Conservation (phyloP, 2,888 invertebrate genomes). For the Micropterix aruncella region DNA sequence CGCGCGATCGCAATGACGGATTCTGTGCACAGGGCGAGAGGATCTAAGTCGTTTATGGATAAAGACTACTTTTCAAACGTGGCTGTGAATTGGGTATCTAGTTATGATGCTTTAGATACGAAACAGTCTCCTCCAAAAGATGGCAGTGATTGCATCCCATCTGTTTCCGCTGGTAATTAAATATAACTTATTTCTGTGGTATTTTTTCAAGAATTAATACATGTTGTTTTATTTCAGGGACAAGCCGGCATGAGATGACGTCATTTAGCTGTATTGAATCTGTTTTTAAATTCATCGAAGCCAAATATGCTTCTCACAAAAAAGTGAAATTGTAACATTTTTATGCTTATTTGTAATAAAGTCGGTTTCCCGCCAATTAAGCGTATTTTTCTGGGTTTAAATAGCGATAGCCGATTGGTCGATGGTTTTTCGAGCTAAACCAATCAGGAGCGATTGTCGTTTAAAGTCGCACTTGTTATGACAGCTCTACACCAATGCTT, state of each 20-base stretch:
- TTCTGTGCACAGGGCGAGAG: conserved; percentile 45
- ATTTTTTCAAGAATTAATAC: too few species aligned
- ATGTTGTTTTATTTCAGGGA: conserved; percentile 27
- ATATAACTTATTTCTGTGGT: too few species aligned
- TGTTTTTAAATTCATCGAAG: conserved; percentile 47
- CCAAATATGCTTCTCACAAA: too few species aligned
- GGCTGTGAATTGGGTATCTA: conserved; percentile 49
- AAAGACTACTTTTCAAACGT: conserved; percentile 1
- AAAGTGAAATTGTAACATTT: too few species aligned
- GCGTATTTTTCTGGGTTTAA: too few species aligned
- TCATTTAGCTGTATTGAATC: conserved; percentile 49
- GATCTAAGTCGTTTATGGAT: conserved; percentile 12
- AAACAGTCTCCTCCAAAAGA: background rate
- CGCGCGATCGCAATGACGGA: conserved; percentile 68
- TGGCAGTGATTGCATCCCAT: background rate
- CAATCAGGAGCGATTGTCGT: too few species aligned
- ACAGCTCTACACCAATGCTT: too few species aligned
- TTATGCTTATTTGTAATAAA: too few species aligned
- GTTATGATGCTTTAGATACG: conserved; percentile 35
- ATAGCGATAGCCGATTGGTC: too few species aligned
- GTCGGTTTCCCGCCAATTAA: too few species aligned
- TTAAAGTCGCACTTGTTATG: too few species aligned
- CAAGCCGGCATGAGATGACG: conserved; percentile 55
- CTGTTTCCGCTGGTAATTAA: background rate
- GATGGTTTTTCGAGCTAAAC: too few species aligned